Evolutionary conservation across 2,888 invertebrate species (phyloP).

Genomic region (Taphrorychus bicolor): DNA sequence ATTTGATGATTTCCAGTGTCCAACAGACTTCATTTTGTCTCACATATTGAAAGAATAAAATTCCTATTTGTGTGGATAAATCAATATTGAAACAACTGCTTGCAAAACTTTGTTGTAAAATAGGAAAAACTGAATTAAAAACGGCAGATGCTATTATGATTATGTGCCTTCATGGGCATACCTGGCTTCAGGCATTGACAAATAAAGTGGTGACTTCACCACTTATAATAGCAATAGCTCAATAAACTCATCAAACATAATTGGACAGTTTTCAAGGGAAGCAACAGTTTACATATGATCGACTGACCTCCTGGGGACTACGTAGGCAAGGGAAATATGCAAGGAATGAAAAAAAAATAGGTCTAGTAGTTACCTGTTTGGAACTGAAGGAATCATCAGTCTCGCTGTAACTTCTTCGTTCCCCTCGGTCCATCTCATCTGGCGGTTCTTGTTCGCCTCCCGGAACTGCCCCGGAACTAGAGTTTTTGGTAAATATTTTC

Average conservation of each 20-base stretch:
- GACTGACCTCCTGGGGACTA: neutral
- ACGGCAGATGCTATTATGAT: too few species aligned
- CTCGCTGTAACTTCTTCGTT: constrained; percentile 60
- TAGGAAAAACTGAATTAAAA: too few species aligned
- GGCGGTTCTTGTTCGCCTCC: constrained; percentile 48
- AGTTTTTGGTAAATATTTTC: constrained; percentile 58
- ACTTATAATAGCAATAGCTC: neutral
- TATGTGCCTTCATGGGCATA: too few species aligned
- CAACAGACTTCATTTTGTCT: too few species aligned
- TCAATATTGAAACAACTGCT: too few species aligned
- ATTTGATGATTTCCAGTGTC: too few species aligned
- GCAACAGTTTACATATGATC: too few species aligned
- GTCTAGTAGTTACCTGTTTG: constrained; percentile 65
- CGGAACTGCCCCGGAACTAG: constrained; percentile 50
- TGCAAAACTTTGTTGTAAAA: too few species aligned
- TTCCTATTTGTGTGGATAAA: too few species aligned
- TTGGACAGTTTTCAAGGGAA: neutral
- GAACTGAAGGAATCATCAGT: constrained; percentile 72
- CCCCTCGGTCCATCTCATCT: constrained; percentile 54
- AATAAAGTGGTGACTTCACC: constrained; percentile 3
- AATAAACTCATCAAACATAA: neutral
- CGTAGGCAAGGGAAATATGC: too few species aligned
- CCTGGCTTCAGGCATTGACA: too few species aligned
- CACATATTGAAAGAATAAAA: too few species aligned
- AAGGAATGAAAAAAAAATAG: neutral